Base-by-base conservation (phyloP, 2,888 invertebrate species). In the Sminthurides aquaticus region DNA sequence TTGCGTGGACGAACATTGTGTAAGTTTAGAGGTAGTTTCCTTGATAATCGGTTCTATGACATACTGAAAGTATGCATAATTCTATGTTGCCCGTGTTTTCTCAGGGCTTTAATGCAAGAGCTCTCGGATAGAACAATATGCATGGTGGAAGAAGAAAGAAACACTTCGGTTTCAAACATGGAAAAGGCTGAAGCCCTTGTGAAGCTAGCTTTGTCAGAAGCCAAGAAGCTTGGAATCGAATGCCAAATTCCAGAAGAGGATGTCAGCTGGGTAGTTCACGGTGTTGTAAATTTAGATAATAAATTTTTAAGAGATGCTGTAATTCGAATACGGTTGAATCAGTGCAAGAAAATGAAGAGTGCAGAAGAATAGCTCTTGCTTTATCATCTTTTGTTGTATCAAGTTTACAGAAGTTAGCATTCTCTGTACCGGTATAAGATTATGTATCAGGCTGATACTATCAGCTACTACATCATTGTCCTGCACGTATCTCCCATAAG, bases 1-100 rank as follows among this genome's bases (percentile, higher is more conserved):
- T 52, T 20, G 57, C 57, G 1, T 64, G 63, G 63, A 64, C 63
- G 22, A 64, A 64, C 24, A 54, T 64, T 26, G 63, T 58, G 63
- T 64, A 64, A 49, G 26, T 24, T 52, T 52, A 11, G n/a, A 8
- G 5, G 3, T 34, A 11, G 43, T 34, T 11, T 34, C 43, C 5
- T 11, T 11, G 5, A 34, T 34, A 11, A 11, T 11, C 43, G 15
- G 43, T 34, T 5, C 43, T 11, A 34, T 15, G n/a, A n/a, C n/a
- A n/a, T n/a, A n/a, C n/a, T 34, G 15, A 34, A 34, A 11, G 43
- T 15, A 34, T 34, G 43, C 43, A 34, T 34, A 34, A 34, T 34
- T 34, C 5, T 34, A 11, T 34, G 43, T 5, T 34, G n/a, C n/a
- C n/a, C n/a, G n/a, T 34, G 43, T 5, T 34, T 11, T 34, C 43